Conservation (phyloP, 2,797 vertebrate species). For the Calcarius lapponicus region DNA sequence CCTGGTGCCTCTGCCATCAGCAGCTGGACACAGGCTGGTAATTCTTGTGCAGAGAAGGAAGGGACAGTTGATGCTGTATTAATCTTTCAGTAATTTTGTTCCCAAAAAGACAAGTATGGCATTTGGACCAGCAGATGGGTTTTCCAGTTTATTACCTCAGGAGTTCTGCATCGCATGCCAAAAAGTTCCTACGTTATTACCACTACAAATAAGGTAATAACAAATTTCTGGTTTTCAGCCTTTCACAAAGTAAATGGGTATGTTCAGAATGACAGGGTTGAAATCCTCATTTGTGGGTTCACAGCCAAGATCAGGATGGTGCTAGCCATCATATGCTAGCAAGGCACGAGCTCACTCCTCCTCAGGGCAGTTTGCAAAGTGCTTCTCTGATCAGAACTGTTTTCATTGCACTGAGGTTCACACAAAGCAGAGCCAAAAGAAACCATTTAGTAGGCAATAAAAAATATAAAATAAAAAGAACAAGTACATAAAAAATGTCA, state of each 20-base stretch:
- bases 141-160: conserved; percentile 1
- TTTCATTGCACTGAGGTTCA: conserved; percentile 13
- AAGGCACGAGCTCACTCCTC: neutral
- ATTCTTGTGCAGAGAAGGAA: neutral
- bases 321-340: neutral
- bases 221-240: neutral
- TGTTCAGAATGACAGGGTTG: neutral
- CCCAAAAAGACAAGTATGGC: neutral
- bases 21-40: neutral
- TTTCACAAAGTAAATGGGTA: neutral
- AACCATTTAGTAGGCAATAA: conserved; percentile 23
- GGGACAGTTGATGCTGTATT: neutral
- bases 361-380: neutral
- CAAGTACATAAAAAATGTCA: conserved; percentile 54
- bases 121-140: neutral
- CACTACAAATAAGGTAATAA: neutral
- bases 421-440: conserved; percentile 31
- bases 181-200: neutral
- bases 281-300: neutral
- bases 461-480: conserved; percentile 42
- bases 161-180: neutral
- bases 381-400: neutral
- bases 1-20: rapidly evolving
- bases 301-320: neutral
- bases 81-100: neutral